Base-by-base conservation (phyloP, 2,888 invertebrate species). In the Tenthredo distinguenda region DNA sequence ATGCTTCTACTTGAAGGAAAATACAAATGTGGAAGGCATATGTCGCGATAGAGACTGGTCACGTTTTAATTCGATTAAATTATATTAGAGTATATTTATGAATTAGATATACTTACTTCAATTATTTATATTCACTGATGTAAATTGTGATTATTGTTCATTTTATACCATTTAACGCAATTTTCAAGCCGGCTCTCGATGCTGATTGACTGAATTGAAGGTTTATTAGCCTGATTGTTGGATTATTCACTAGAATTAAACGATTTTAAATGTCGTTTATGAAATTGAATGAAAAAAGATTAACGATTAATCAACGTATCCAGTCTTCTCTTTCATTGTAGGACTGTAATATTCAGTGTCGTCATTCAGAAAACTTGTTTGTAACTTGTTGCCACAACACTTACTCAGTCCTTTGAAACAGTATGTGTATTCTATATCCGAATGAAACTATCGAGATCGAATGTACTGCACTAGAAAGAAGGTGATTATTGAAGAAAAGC, bases 401-500 rank as follows among this genome's bases (percentile, higher is more conserved):
- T 40, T 40, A 62, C 40, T 34, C 37, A 50, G 40, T 81, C 81
- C 40, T 37, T 50, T 58, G 9, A 58, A 81, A 15, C 31, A 50
- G 9, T 77, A n/a, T 1, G 34, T 79, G 18, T 58, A 55, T 58
- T n/a, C 31, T 34, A 21, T 26, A 65, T 82, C 40, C 6, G 43
- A 62, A 82, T 82, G 31, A 82, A 65, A 82, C 65, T 82, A 65
- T 65, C 26, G 15, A 65, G 21, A 65, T 65, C 12, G 4, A 26
- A 82, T 71, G 18, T 83, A 83, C 62, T 83, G n/a, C 47, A 50
- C 34, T 43, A 34, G 50, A 12, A 83, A 58, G 50, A 83, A 58
- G 50, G 43, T 40, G 83, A 83, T 65, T 83, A 71, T 83, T 83
- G 9, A 68, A 71, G 40, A 68, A 71, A 83, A 83, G 83, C 31